Evolutionary conservation across 1,140 invertebrate species (phyloP), one percentile per base, ranked within the genome.

Genomic region (Diachasmimorpha longicaudata): DNA sequence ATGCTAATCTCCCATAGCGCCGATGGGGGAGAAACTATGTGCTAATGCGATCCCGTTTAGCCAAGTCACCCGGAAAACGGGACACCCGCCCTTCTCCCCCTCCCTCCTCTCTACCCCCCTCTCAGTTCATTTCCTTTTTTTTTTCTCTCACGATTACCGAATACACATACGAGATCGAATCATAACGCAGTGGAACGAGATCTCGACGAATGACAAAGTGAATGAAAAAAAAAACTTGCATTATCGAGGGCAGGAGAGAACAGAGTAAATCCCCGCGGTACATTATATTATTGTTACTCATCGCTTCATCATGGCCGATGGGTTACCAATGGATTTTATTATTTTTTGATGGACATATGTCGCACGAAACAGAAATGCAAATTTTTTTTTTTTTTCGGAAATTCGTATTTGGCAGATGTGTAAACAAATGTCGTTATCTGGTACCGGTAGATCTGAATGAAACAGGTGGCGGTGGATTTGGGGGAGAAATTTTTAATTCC

Each of bases 41-140:
- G 85, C 86, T 88, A 89, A 89, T 89, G 87, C 86, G 84, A 88
- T 89, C 88, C 87, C 84, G 85, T 89, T 89, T 89, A 89, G 88
- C 80, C 87, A 89, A 89, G 88, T 89, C 86, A 88, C 72, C 84
- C 86, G 88, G 85, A 89, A 89, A 89, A 87, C 87, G 86, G 85
- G 81, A 85, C 85, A 87, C 84, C 84, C 87, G 86, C 81, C 82
- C 84, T 78, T 79, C 70, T 82, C 48, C 55, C 75, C 48, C 37
- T 46, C 46, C 63, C 58, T 55, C 52, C 46, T 48, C 44, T 25
- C 39, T 74, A 44, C 69, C 69, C 44, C 23, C 25, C 46, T 42
- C 39, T 42, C 39, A 42, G 4, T 66, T 75, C 42, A 37, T 55
- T 63, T 52, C n/a, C 23, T 67, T 69, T 58, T 75, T 67, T 69